phyloP scores from a whole-genome alignment of 2,888 invertebrate genomes.

The Dorcus parallelipipedus region DNA sequence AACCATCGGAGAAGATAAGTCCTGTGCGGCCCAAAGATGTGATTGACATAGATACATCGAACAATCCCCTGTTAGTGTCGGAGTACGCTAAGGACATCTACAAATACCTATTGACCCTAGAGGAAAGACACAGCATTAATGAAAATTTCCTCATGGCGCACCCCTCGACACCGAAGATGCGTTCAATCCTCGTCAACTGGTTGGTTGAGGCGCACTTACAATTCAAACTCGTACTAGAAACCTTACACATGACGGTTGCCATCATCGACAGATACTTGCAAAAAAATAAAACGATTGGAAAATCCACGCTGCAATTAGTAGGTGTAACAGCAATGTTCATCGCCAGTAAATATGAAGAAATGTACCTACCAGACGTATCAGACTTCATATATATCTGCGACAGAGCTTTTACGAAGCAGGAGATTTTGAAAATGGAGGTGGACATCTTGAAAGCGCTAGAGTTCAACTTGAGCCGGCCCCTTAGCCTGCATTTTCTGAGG shows the following conservation, averaged over 20 bases:
- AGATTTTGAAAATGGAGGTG: slow-evolving; percentile 81
- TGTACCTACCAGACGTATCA: slow-evolving; percentile 78
- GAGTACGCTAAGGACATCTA: slow-evolving; percentile 91
- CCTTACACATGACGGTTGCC: slow-evolving; percentile 82
- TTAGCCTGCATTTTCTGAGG: slow-evolving; percentile 85
- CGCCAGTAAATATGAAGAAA: slow-evolving; percentile 94
- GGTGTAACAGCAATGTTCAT: slow-evolving; percentile 87
- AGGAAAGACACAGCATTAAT: slow-evolving; percentile 64
- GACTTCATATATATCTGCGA: slow-evolving; percentile 93
- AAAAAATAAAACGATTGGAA: slow-evolving; percentile 50
- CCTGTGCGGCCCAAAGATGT: slow-evolving; percentile 17
- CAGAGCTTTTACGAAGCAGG: slow-evolving; percentile 73
- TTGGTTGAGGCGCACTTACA: slow-evolving; percentile 86
- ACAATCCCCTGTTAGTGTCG: slow-evolving; percentile 75
- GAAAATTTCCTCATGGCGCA: slow-evolving; percentile 61
- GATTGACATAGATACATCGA: slow-evolving; percentile 52
- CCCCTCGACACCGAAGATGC: slow-evolving; percentile 78
- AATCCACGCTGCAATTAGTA: slow-evolving; percentile 69
- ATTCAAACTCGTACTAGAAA: slow-evolving; percentile 83
- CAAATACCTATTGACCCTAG: slow-evolving; percentile 72
- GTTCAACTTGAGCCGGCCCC: slow-evolving; percentile 80
- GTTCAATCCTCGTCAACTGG: slow-evolving; percentile 90
- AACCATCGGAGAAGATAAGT: slow-evolving; percentile 3
- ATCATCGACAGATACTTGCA: slow-evolving; percentile 88
- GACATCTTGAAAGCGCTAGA: slow-evolving; percentile 72